phyloP scores from a whole-genome alignment of 2,888 invertebrate genomes.

The Drosophila borealis region DNA sequence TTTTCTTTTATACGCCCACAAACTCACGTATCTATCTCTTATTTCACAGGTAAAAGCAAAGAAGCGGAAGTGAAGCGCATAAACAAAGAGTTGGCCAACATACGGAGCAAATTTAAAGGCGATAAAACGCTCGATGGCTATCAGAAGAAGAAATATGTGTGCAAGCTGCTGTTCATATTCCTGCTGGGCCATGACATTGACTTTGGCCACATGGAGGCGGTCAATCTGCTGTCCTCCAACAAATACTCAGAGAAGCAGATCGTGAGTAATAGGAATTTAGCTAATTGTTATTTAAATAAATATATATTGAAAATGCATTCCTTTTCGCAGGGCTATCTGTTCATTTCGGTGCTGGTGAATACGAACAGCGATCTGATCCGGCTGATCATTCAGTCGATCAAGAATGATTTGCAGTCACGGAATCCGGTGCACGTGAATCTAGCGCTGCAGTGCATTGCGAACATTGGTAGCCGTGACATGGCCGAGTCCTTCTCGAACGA shows the following conservation, averaged over 20 bases:
- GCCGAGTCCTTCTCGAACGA: constrained; percentile 99
- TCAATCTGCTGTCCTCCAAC: constrained; percentile 99
- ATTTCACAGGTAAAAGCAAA: constrained; percentile 95
- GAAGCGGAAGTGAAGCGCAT: constrained; percentile 99
- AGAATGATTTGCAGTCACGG: constrained; percentile 97
- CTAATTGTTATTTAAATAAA: not conserved
- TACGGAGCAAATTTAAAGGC: constrained; percentile 99
- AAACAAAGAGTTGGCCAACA: constrained; percentile 99
- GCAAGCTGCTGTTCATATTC: constrained; percentile 99
- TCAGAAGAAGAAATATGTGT: constrained; percentile 99
- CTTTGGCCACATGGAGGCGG: constrained; percentile 99
- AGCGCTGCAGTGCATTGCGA: constrained; percentile 99
- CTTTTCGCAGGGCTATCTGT: constrained; percentile 95
- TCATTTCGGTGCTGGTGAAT: constrained; percentile 99
- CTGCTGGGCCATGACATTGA: constrained; percentile 99
- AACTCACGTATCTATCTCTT: not conserved
- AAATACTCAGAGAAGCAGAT: constrained; percentile 99
- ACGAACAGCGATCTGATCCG: constrained; percentile 99
- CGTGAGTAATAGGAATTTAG: constrained; percentile 86
- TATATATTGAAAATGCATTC: not conserved
- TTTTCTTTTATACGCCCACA: not conserved
- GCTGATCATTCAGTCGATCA: constrained; percentile 99
- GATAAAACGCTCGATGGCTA: constrained; percentile 99
- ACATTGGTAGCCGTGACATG: constrained; percentile 99
- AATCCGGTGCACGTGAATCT: constrained; percentile 99